Percentiles rank a stretch among this genome's conserved stretches.
Evolutionary conservation across 2,888 invertebrate species (phyloP).

Genomic region (Conistra vaccinii): DNA sequence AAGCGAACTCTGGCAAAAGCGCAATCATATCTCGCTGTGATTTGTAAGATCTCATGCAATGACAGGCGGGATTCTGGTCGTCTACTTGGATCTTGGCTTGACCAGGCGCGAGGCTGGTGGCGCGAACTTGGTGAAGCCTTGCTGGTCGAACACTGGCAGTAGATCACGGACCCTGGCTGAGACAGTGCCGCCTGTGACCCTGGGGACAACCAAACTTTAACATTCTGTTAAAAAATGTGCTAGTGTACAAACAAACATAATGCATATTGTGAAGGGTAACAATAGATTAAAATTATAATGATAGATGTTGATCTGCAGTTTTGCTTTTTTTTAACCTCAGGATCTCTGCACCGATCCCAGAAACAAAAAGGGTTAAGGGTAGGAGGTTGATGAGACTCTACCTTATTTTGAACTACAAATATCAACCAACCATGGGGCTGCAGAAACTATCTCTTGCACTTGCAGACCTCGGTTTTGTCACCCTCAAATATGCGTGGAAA

Average conservation of each 20-base stretch:
- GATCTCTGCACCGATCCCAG: background rate
- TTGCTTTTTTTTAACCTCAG: background rate
- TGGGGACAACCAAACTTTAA: constrained; percentile 75
- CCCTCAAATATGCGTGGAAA: background rate
- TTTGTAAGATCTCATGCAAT: constrained; percentile 40
- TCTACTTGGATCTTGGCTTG: constrained; percentile 91
- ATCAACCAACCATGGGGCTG: no score
- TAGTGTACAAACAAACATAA: constrained; percentile 23
- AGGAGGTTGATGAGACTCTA: background rate
- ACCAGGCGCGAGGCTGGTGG: constrained; percentile 95
- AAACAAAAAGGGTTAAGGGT: background rate
- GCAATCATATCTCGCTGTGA: constrained; percentile 37
- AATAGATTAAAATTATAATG: background rate
- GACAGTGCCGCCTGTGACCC: constrained; percentile 92
- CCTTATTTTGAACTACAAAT: background rate
- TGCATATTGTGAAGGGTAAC: constrained; percentile 18
- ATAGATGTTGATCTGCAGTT: background rate
- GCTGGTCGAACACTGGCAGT: constrained; percentile 95
- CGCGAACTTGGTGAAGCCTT: constrained; percentile 95
- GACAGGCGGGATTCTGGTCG: constrained; percentile 26
- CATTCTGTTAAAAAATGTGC: constrained; percentile 55
- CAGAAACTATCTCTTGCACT: no score
- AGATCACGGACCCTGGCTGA: constrained; percentile 93
- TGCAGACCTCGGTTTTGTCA: no score
- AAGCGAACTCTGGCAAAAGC: constrained; percentile 39